Percentiles rank a stretch among this genome's conserved stretches.
Conservation (phyloP, 2,113 vertebrate species). For the Daubentonia madagascariensis region DNA sequence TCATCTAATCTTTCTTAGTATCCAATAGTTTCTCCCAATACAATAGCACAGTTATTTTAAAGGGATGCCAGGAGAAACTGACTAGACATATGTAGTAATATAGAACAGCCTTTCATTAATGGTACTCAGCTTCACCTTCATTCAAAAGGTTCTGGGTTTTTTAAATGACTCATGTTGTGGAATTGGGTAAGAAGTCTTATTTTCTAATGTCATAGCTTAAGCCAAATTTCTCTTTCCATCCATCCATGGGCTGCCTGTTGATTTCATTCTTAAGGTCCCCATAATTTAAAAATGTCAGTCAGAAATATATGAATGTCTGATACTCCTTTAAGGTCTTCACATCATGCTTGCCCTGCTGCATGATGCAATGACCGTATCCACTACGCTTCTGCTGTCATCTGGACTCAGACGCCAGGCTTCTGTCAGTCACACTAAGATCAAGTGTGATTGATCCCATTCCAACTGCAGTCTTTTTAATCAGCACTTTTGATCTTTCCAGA, state of each 20-base stretch:
- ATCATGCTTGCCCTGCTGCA: neutral
- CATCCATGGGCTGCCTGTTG: neutral
- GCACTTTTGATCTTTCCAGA: neutral
- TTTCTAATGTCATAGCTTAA: neutral
- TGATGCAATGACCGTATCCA: neutral
- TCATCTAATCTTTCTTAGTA: neutral
- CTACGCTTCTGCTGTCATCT: neutral
- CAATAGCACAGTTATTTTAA: neutral
- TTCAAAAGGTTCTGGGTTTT: neutral
- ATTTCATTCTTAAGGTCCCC: neutral
- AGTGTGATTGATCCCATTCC: neutral
- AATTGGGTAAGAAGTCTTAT: neutral
- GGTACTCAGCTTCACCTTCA: neutral
- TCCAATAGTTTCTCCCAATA: neutral
- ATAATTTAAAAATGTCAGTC: neutral
- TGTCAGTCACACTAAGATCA: neutral
- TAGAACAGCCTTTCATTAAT: neutral
- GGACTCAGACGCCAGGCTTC: neutral
- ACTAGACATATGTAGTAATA: too few relatives aligned
- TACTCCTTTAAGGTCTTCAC: neutral
- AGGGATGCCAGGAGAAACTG: neutral
- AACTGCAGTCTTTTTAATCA: neutral
- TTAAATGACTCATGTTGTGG: neutral
- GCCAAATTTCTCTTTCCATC: neutral
- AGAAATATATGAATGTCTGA: neutral